These are phyloP conservation scores for Taurulus bubalis DNA, from an alignment of 2,113 vertebrate genomes.

Conservation along the genomic window DNA sequence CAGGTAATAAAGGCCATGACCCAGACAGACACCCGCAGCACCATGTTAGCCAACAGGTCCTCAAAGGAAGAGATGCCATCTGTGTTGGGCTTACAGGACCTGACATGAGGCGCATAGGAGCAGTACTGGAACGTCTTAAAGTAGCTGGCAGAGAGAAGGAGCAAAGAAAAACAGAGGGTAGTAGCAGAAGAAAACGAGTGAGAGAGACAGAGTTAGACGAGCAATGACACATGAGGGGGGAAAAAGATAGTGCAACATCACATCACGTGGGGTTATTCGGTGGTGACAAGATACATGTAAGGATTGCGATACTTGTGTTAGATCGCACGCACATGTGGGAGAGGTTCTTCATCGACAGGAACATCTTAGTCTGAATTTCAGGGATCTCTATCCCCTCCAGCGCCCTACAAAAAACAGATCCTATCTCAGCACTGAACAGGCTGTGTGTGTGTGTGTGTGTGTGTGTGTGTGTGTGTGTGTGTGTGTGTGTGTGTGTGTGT, in stretches of 20 bases:
- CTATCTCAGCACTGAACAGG: background rate
- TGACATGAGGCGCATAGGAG: constrained; percentile 86
- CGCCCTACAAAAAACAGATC: constrained; percentile 75
- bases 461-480: background rate
- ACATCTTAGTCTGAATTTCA: constrained; percentile 84
- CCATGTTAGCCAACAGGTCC: constrained; percentile 87
- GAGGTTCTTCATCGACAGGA: constrained; percentile 85
- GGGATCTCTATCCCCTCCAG: constrained; percentile 86
- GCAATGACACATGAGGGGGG: background rate
- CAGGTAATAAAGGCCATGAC: constrained; percentile 89
- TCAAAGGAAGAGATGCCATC: constrained; percentile 90
- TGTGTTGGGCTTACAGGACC: constrained; percentile 87
- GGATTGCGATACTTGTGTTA: background rate
- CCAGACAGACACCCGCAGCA: constrained; percentile 89
- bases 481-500: background rate
- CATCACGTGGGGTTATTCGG: background rate
- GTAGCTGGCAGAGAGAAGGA: constrained; percentile 75
- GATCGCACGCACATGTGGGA: constrained; percentile 83
- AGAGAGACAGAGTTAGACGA: background rate
- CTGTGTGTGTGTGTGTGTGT: background rate
- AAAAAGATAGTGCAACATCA: background rate
- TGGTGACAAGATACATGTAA: background rate
- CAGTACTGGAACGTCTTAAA: constrained; percentile 90
- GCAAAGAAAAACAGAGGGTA: background rate
- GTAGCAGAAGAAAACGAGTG: background rate